phyloP scores from a whole-genome alignment of 2,113 vertebrate genomes.

The Seriola quinqueradiata region DNA sequence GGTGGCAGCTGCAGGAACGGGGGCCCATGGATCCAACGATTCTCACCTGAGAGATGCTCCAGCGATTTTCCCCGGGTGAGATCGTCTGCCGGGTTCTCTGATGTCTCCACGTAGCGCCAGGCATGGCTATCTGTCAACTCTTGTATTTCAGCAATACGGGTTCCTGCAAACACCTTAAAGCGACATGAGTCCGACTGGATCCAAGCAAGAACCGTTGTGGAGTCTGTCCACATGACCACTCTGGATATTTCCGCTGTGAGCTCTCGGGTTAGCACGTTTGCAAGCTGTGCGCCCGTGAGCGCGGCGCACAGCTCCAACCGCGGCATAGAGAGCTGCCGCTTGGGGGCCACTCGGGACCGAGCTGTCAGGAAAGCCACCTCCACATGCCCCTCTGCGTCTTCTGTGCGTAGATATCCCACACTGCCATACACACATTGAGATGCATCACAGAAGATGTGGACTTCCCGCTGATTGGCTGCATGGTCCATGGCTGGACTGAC shows the following conservation, averaged over 20 bases:
- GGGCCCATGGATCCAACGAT: not conserved
- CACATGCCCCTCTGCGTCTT: too few species aligned
- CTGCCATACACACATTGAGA: too few species aligned
- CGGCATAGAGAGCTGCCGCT: too few species aligned
- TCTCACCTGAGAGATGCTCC: too few species aligned
- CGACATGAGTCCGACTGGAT: slow-evolving; percentile 19
- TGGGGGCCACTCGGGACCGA: too few species aligned
- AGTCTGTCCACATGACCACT: slow-evolving; percentile 5
- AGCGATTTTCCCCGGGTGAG: not conserved
- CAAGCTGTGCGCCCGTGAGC: slow-evolving; percentile 13
- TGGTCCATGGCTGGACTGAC: too few species aligned
- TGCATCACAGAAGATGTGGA: too few species aligned
- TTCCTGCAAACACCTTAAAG: slow-evolving; percentile 36
- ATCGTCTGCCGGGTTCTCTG: slow-evolving; percentile 21
- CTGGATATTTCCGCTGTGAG: slow-evolving; percentile 2
- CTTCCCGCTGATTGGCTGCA: too few species aligned
- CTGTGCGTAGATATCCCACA: too few species aligned
- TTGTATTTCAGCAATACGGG: slow-evolving; percentile 31
- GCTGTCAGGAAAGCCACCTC: too few species aligned
- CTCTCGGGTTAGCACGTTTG: not conserved
- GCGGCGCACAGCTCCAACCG: not conserved
- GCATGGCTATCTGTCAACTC: not conserved
- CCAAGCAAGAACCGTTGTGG: not conserved
- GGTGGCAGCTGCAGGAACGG: too few species aligned
- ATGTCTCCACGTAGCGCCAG: slow-evolving; percentile 26